Conservation (phyloP, 2,113 vertebrate genomes). For the Panthera tigris region DNA sequence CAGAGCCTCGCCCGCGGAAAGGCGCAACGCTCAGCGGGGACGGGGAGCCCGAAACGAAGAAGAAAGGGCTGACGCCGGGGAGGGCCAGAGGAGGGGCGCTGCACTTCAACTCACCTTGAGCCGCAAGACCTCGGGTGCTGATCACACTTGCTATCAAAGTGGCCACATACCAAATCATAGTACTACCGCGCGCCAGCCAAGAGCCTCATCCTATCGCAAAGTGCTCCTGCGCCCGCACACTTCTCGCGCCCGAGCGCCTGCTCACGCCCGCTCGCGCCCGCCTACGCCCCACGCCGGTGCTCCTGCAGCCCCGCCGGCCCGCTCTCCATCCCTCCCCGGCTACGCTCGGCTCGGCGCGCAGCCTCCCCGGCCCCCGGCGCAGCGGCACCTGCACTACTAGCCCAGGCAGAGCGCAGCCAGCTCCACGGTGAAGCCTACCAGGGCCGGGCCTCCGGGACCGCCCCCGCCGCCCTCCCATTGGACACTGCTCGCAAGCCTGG, state of each 20-base stretch:
- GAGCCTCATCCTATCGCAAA: conserved; percentile 91
- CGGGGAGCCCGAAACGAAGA: neutral
- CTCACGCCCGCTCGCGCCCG: conserved; percentile 42
- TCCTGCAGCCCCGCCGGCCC: conserved; percentile 86
- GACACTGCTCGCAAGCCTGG: conserved; percentile 78
- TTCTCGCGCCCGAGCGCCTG: conserved; percentile 84
- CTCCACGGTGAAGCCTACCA: conserved; percentile 89
- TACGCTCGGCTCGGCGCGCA: conserved; percentile 86
- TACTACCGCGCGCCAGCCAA: conserved; percentile 90
- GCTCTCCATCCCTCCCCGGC: conserved; percentile 89
- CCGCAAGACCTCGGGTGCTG: conserved; percentile 94
- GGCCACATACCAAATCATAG: conserved; percentile 98
- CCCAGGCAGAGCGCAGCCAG: conserved; percentile 73
- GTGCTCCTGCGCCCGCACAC: conserved; percentile 88
- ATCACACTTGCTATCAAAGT: conserved; percentile 99
- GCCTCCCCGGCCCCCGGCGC: conserved; percentile 70
- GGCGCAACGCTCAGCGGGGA: neutral
- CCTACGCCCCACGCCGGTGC: conserved; percentile 84
- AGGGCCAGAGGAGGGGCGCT: conserved; percentile 67
- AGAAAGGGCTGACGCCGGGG: neutral
- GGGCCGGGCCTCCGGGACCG: conserved; percentile 79
- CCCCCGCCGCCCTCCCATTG: conserved; percentile 79
- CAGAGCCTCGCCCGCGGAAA: neutral
- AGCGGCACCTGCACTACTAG: conserved; percentile 74
- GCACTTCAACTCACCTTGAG: conserved; percentile 98